phyloP scores from a whole-genome alignment of 2,113 vertebrate genomes.

The Mohoua ochrocephala region DNA sequence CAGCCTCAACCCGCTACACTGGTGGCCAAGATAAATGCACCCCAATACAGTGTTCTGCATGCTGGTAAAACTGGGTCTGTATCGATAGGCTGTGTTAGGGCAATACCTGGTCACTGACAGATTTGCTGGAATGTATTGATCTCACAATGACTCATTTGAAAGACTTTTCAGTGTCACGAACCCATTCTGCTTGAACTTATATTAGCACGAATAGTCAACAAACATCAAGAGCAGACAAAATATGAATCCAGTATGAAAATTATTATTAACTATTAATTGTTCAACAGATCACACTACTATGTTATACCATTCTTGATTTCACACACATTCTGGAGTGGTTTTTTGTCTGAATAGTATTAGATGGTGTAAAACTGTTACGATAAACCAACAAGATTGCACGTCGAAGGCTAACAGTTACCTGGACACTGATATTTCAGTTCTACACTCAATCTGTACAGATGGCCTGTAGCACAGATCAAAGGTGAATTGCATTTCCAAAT shows the following conservation, averaged over 20 bases:
- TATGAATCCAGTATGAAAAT: background rate
- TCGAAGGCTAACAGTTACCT: background rate
- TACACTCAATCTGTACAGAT: background rate
- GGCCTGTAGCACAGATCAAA: background rate
- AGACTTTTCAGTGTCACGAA: accelerated
- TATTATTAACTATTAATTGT: background rate
- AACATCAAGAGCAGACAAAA: background rate
- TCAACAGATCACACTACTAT: background rate
- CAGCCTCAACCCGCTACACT: too few species aligned
- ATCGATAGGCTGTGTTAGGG: background rate
- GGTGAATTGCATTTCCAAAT: background rate
- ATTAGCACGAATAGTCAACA: background rate
- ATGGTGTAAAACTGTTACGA: background rate
- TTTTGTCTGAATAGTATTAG: background rate
- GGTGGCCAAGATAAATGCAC: background rate
- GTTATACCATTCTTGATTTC: background rate
- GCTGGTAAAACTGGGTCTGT: background rate
- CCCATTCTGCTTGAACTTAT: background rate
- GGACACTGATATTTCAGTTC: background rate
- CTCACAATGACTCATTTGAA: background rate
- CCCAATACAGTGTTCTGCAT: background rate
- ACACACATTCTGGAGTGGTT: background rate
- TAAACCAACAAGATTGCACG: accelerated
- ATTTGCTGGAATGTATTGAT: background rate
- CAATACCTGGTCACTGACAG: background rate